Evolutionary conservation across 2,113 vertebrate species (phyloP).

Genomic region (Heterotis niloticus): DNA sequence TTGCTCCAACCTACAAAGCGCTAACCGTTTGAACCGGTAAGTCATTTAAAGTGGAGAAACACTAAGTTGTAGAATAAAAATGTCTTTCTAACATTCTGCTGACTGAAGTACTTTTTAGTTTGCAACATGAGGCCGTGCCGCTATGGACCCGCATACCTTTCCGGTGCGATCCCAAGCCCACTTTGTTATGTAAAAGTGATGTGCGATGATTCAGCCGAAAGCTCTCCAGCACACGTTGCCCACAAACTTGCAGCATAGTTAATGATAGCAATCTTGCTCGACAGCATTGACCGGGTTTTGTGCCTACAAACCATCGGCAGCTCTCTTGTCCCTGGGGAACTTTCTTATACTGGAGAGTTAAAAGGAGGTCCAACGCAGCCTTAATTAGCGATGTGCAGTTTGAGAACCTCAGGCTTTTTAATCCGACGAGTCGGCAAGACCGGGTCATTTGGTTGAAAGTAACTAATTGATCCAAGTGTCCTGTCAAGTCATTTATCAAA

Average conservation of each 20-base stretch:
- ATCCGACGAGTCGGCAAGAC: background rate
- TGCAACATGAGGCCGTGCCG: background rate
- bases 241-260: background rate
- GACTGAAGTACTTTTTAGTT: background rate
- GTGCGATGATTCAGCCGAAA: background rate
- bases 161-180: background rate
- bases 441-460: background rate
- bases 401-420: constrained; percentile 15
- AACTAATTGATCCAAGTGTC: constrained; percentile 18
- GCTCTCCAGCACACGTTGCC: background rate
- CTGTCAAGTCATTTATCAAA: constrained; percentile 24
- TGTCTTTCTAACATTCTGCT: background rate
- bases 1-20: too few relatives aligned
- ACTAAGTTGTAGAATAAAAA: too few relatives aligned
- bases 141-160: background rate
- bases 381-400: constrained; percentile 16
- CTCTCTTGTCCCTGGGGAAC: background rate
- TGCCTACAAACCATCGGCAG: background rate
- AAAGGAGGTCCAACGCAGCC: background rate
- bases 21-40: too few relatives aligned
- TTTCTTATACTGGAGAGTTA: background rate
- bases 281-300: background rate
- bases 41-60: too few relatives aligned
- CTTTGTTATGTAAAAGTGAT: background rate
- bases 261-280: background rate